Evolutionary conservation across 1,140 invertebrate species (phyloP), one percentile per base, ranked within the genome.

Genomic region (Papilio glaucus): DNA sequence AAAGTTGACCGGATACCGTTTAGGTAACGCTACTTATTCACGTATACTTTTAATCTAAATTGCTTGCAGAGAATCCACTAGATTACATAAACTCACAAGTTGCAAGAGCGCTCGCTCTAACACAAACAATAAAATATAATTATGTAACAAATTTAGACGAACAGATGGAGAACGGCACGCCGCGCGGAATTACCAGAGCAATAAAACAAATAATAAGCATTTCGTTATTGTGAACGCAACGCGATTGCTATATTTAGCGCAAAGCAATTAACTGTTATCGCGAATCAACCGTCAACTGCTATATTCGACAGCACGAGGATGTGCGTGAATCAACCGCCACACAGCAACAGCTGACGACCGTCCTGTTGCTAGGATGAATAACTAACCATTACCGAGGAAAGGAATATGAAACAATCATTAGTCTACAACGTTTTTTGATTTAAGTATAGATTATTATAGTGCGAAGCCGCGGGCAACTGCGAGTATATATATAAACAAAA

Each of bases 131-230:
- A 26, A 57, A 26, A 24, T 33, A 6, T 57, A 24, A 57, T 57
- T 57, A 49, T 49, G 18, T 49, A 49, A 49, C 18, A 10, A 49
- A 49, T 49, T 49, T 57, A 57, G 49, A 57, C 3, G 21, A 57
- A 57, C 49, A 24, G 18, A 57, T 49, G 8, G 45, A 49, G 45
- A 49, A 9, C 45, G 45, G 8, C 10, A 18, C 45, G 42, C 42
- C 15, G 21, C 12, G 49, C 21, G 18, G 49, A 26, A 57, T 61
- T 61, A 37, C 60, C 26, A 6, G 5, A 33, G n/a, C 37, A 41
- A 39, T 65, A 65, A 65, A 65, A 65, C 37, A 39, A 65, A 39
- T 37, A 41, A 65, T 41, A 38, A 65, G 29, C 18, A 15, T 37
- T 18, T 29, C 60, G 26, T 61, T 61, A 37, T 37, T 13, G n/a